Evolutionary conservation across 2,113 vertebrate genomes (phyloP), one percentile per base, ranked within the genome.

Genomic region (Nothobranchius kuhntae): DNA sequence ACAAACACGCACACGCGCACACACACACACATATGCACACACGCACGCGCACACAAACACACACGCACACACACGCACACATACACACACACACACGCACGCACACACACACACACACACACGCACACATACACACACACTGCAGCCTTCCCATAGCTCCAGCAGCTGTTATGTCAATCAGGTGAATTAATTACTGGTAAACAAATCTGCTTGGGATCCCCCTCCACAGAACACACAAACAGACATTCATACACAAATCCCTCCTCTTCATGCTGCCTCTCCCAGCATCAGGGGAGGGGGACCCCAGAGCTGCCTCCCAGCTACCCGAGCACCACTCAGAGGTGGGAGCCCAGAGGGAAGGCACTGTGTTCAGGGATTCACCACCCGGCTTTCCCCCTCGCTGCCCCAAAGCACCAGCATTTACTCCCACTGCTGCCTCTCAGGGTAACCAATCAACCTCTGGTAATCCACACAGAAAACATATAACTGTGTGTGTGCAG

Each of bases 111-210:
- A 21, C 21, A 21, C 21, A 21, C 21, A 21, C 21, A 21, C 11
- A 11, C 9, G 60, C 61, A 26, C 47, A 26, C 61, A 58, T 58
- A 65, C 46, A 68, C 44, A n/a, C n/a, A 73, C 53, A 62, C 70
- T 26, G 8, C 38, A 67, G 77, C 68, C 73, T 82, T 86, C 84
- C 81, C 85, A 85, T 78, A 74, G 84, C 77, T 87, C 75, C 30
- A 67, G 87, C 91, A 91, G 90, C 89, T 91, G 90, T 84, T 89
- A 85, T 90, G 88, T 92, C 91, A 91, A 91, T 91, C 90, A 92
- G 91, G 89, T 92, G 86, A 92, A 91, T 91, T 91, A 92, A 92
- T 92, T 92, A 91, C 81, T 65, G 56, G 89, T 91, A 91, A 92
- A 92, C 89, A 91, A 91, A 92, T 88, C 87, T 90, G 89, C 82